phyloP scores from a whole-genome alignment of 2,113 vertebrate species.

The Marmota monax region DNA sequence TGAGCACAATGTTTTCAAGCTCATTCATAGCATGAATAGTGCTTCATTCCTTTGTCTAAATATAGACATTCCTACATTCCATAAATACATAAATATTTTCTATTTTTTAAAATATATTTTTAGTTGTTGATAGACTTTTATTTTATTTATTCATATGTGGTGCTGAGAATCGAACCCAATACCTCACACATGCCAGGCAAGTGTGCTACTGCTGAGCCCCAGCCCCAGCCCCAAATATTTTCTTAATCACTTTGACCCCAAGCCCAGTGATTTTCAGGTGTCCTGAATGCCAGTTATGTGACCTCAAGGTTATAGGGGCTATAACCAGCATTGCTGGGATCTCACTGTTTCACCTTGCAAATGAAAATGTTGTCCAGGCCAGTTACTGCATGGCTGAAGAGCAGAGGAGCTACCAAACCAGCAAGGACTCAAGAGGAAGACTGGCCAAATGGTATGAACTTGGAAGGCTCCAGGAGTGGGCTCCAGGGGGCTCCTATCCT shows the following conservation, averaged over 20 bases:
- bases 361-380: slow-evolving; percentile 27
- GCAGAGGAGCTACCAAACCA: slow-evolving; percentile 67
- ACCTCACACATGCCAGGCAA: too few relatives aligned
- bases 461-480: background rate
- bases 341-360: background rate
- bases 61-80: too few relatives aligned
- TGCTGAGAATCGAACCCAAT: too few relatives aligned
- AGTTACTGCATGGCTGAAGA: slow-evolving; percentile 80
- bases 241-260: too few relatives aligned
- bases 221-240: too few relatives aligned
- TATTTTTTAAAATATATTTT: too few relatives aligned
- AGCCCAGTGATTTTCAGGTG: background rate
- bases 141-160: too few relatives aligned
- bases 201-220: too few relatives aligned
- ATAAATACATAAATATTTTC: too few relatives aligned
- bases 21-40: background rate
- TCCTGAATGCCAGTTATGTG: background rate
- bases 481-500: too few relatives aligned
- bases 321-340: background rate
- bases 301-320: background rate
- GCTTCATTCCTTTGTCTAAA: background rate
- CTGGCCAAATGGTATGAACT: slow-evolving; percentile 71
- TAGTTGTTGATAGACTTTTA: too few relatives aligned
- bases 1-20: too few relatives aligned
- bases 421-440: slow-evolving; percentile 71